Percentiles rank a stretch among this genome's conserved stretches.
phyloP scores from a whole-genome alignment of 2,888 invertebrate genomes.

The Epirrhoe tristata region DNA sequence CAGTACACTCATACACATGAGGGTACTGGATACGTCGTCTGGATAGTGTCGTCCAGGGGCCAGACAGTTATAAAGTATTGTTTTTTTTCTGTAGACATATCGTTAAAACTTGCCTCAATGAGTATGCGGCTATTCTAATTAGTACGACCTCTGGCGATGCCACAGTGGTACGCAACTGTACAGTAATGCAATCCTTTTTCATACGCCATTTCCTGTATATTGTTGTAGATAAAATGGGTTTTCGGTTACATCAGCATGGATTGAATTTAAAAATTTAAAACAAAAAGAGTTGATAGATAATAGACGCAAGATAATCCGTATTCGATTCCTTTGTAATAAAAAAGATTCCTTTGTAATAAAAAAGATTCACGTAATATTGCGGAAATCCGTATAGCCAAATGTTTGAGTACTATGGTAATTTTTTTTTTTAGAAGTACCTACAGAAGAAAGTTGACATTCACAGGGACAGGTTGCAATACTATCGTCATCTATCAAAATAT shows the following conservation, averaged over 20 bases:
- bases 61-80: no score
- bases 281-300: background rate
- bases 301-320: background rate
- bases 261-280: slow-evolving; percentile 14
- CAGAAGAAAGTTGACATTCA: no score
- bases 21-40: no score
- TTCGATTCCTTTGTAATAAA: background rate
- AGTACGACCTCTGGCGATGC: background rate
- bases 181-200: slow-evolving; percentile 25
- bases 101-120: background rate
- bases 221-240: slow-evolving; percentile 47
- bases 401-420: background rate
- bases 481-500: no score
- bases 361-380: background rate
- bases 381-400: background rate
- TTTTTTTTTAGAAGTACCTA: no score
- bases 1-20: no score
- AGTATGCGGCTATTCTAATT: background rate
- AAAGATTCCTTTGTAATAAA: background rate
- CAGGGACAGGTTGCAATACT: no score
- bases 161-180: background rate
- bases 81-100: no score
- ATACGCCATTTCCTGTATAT: slow-evolving; percentile 61
- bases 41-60: no score
- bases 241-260: slow-evolving; percentile 35